Conservation (phyloP, 2,888 invertebrate species). For the Yponomeuta malinellus region DNA sequence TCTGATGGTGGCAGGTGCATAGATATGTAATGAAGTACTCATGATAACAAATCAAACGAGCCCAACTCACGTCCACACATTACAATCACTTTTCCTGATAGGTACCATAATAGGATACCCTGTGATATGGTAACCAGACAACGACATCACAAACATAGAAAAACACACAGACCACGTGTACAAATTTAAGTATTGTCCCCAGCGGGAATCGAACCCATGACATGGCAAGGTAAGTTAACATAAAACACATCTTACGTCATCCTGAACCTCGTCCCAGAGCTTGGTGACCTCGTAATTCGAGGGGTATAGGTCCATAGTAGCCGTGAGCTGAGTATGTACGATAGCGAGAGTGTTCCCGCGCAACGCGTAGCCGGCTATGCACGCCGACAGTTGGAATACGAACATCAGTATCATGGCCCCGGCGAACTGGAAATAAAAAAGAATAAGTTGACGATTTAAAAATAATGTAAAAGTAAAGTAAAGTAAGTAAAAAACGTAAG, state of each 20-base stretch:
- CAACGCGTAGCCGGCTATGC: conserved; percentile 83
- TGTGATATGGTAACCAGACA: no score
- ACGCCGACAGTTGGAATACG: conserved; percentile 84
- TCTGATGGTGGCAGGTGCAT: no score
- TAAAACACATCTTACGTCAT: conserved; percentile 50
- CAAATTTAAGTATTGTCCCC: no score
- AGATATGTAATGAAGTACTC: no score
- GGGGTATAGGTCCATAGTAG: conserved; percentile 66
- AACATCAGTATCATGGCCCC: conserved; percentile 81
- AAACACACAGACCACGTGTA: no score
- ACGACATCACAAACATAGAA: no score
- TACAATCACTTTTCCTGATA: not conserved
- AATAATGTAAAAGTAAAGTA: not conserved
- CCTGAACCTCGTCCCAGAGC: conserved; percentile 80
- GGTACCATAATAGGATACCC: no score
- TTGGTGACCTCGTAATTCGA: conserved; percentile 47
- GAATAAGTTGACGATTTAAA: not conserved
- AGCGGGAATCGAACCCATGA: no score
- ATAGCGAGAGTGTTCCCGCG: conserved; percentile 70
- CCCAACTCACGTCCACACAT: not conserved
- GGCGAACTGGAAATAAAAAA: conserved; percentile 74
- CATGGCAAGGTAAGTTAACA: no score
- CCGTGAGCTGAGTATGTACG: conserved; percentile 68
- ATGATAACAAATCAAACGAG: no score
- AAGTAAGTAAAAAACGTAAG: no score